A percentile compares a stretch with the other conserved stretches of the same genome.
Evolutionary conservation across 2,888 invertebrate species (phyloP).

Genomic region (Heliconius aoede): DNA sequence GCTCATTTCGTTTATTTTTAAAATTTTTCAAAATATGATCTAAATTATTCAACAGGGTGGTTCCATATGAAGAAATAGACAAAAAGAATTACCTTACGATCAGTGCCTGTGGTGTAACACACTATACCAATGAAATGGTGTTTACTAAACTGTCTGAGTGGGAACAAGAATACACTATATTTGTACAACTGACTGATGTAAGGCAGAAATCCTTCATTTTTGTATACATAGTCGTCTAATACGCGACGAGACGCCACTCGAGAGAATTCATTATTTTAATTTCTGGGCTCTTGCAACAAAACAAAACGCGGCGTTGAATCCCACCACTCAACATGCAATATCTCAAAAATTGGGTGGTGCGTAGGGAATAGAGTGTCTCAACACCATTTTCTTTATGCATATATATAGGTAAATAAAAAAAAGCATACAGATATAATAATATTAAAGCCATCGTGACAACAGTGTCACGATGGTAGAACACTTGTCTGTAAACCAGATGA

Average conservation of each 20-base stretch:
- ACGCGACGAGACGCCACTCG: neutral
- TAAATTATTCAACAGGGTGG: constrained; percentile 83
- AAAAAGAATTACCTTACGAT: constrained; percentile 91
- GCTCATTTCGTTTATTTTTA: neutral
- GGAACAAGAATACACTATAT: constrained; percentile 93
- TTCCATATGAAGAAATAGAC: constrained; percentile 87
- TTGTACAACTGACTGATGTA: constrained; percentile 89
- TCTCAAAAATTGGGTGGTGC: neutral
- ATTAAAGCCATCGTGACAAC: no score
- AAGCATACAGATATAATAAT: no score
- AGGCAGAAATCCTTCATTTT: constrained; percentile 42
- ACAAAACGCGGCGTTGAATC: neutral
- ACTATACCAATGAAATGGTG: constrained; percentile 88
- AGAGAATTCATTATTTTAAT: neutral
- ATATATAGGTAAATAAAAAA: no score
- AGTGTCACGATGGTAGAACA: no score
- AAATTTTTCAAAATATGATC: neutral
- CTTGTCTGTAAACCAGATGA: no score
- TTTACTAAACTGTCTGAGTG: constrained; percentile 91
- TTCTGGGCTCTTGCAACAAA: neutral
- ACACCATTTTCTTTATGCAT: no score
- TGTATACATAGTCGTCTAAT: no score
- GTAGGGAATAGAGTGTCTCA: neutral
- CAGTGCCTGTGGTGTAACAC: constrained; percentile 92
- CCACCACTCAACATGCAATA: neutral